A percentile compares a stretch with the other conserved stretches of the same genome.
These are phyloP conservation scores for Orthosia gracilis DNA, from an alignment of 2,888 invertebrate species.

Conservation along the genomic window DNA sequence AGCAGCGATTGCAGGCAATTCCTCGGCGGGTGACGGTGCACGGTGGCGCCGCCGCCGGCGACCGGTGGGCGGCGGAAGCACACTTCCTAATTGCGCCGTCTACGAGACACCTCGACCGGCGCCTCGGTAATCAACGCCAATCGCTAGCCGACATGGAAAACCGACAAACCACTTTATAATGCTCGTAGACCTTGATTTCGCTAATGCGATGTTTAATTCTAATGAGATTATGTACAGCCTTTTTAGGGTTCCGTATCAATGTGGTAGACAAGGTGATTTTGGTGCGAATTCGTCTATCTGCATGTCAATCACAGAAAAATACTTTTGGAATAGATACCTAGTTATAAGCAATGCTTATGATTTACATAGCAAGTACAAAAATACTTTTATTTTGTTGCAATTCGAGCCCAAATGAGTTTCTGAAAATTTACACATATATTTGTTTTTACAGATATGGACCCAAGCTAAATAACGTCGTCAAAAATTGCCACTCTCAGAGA, in stretches of 20 bases:
- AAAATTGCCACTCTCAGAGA: too few relatives aligned
- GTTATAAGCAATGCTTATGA: too few relatives aligned
- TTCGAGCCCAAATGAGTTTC: too few relatives aligned
- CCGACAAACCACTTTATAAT: conserved; percentile 72
- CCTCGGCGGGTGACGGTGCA: conserved; percentile 87
- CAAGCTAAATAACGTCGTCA: too few relatives aligned
- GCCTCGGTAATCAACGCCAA: conserved; percentile 89
- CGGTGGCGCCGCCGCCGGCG: conserved; percentile 84
- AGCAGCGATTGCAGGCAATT: conserved; percentile 87
- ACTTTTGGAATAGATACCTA: too few relatives aligned
- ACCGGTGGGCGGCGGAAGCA: conserved; percentile 90
- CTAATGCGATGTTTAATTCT: conserved; percentile 55
- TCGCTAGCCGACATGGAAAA: conserved; percentile 77
- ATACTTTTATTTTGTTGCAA: too few relatives aligned
- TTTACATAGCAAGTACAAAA: too few relatives aligned
- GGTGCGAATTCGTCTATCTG: neutral
- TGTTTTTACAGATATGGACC: too few relatives aligned
- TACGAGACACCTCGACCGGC: conserved; percentile 89
- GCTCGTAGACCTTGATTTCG: conserved; percentile 66
- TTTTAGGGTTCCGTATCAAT: neutral
- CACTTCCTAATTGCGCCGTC: conserved; percentile 90
- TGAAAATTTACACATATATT: too few relatives aligned
- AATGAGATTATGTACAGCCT: conserved; percentile 45
- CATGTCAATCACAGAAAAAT: neutral
- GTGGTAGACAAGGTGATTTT: too few relatives aligned